A percentile compares a stretch with the other conserved stretches of the same genome.
These are phyloP conservation scores for Tretioscincus oriximinensis DNA, from an alignment of 2,113 vertebrate genomes.

Conservation along the genomic window DNA sequence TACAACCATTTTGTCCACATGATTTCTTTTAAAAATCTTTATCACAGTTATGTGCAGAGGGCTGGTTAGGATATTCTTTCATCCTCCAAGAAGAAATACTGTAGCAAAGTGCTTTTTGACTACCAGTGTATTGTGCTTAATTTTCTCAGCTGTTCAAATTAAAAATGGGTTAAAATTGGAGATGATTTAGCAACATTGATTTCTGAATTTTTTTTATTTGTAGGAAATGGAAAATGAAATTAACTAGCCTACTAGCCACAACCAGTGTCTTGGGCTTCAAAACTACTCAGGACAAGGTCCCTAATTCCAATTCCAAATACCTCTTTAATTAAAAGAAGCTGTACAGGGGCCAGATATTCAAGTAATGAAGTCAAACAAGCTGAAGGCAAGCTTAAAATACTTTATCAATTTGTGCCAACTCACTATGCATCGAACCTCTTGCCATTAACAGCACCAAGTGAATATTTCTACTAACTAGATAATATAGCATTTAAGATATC, in stretches of 20 bases:
- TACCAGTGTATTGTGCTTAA: neutral
- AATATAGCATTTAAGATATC: neutral
- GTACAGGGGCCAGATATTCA: slow-evolving; percentile 26
- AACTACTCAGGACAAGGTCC: slow-evolving; percentile 16
- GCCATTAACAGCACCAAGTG: slow-evolving; percentile 9
- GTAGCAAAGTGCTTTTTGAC: neutral
- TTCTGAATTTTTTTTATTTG: slow-evolving; percentile 13
- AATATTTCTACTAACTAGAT: slow-evolving; percentile 1
- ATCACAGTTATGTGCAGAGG: neutral
- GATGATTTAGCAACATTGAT: neutral
- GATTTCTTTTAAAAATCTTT: neutral
- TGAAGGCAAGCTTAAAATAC: slow-evolving; percentile 18
- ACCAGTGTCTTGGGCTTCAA: neutral
- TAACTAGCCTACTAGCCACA: slow-evolving; percentile 5
- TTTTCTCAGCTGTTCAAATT: neutral
- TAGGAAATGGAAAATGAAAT: slow-evolving; percentile 19
- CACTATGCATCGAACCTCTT: slow-evolving; percentile 18
- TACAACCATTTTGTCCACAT: neutral
- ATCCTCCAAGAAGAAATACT: neutral
- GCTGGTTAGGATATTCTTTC: neutral
- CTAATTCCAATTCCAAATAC: slow-evolving; percentile 34
- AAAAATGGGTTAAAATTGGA: neutral
- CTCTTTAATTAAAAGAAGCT: slow-evolving; percentile 33
- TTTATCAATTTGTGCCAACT: slow-evolving; percentile 31
- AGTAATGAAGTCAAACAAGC: slow-evolving; percentile 32